A percentile compares a stretch with the other conserved stretches of the same genome.
phyloP scores from a whole-genome alignment of 2,888 invertebrate species.

The Agonopterix alstromeriana region DNA sequence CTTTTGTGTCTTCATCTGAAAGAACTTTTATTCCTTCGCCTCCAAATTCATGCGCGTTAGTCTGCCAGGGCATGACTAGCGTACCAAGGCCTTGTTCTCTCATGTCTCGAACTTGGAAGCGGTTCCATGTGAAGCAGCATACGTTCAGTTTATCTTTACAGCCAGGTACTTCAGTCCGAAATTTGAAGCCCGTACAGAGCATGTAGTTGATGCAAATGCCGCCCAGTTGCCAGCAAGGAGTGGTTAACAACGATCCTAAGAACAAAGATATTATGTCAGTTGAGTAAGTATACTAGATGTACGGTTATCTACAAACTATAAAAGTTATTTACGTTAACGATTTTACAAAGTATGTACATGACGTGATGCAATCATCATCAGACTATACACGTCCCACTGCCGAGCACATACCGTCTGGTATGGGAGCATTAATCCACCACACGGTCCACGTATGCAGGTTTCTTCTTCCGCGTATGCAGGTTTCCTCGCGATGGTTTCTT shows the following conservation, averaged over 20 bases:
- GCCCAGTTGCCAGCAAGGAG: conserved; percentile 52
- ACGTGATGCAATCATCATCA: too few species aligned
- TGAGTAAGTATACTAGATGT: too few species aligned
- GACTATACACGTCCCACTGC: too few species aligned
- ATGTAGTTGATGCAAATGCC: conserved; percentile 51
- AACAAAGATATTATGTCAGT: neutral
- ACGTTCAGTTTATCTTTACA: conserved; percentile 49
- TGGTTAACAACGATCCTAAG: conserved; percentile 25
- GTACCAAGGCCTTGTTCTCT: conserved; percentile 34
- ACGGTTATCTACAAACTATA: too few species aligned
- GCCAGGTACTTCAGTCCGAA: conserved; percentile 43
- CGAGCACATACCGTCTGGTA: too few species aligned
- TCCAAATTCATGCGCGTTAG: conserved; percentile 25
- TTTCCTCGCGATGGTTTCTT: too few species aligned
- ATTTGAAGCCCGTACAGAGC: conserved; percentile 42
- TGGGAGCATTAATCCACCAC: too few species aligned
- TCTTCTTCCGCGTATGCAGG: too few species aligned
- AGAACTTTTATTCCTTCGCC: conserved; percentile 37
- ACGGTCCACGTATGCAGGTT: too few species aligned
- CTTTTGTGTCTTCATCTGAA: neutral
- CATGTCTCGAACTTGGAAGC: conserved; percentile 36
- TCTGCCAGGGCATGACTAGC: conserved; percentile 40
- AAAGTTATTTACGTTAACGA: too few species aligned
- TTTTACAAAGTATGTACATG: too few species aligned
- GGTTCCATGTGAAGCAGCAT: conserved; percentile 61